Evolutionary conservation across 2,797 vertebrate species (phyloP).

Genomic region (Pachyuromys duprasi): DNA sequence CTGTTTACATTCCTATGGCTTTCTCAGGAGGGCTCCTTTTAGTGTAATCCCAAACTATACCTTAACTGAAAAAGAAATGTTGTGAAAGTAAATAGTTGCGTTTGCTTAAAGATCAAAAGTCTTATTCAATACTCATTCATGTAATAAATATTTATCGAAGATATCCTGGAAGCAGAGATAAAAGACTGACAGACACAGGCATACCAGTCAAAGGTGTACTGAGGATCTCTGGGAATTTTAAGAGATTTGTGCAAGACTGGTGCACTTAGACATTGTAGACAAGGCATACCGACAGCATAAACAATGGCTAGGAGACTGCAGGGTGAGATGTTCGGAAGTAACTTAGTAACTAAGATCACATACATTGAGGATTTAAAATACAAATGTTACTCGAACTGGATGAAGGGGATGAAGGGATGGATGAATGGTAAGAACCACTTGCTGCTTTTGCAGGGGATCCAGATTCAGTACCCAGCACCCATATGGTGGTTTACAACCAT

Average conservation of each 20-base stretch:
- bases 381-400: neutral
- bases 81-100: slow-evolving; percentile 53
- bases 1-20: neutral
- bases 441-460: neutral
- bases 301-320: neutral
- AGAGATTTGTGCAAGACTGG: neutral
- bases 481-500: neutral
- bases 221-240: neutral
- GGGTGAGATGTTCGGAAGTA: neutral
- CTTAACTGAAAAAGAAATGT: slow-evolving; percentile 23
- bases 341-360: neutral
- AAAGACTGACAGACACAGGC: slow-evolving; percentile 27
- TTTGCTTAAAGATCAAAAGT: slow-evolving; percentile 45
- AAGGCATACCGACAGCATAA: neutral
- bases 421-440: neutral
- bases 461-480: neutral
- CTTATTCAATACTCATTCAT: slow-evolving; percentile 6
- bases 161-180: slow-evolving; percentile 51
- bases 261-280: neutral
- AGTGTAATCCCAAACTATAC: neutral
- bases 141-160: slow-evolving; percentile 64
- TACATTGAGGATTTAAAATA: neutral
- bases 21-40: neutral
- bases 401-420: too few relatives aligned
- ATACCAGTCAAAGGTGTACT: neutral